These are phyloP conservation scores for Platycheirus albimanus DNA, from an alignment of 2,888 invertebrate species.

Conservation along the genomic window DNA sequence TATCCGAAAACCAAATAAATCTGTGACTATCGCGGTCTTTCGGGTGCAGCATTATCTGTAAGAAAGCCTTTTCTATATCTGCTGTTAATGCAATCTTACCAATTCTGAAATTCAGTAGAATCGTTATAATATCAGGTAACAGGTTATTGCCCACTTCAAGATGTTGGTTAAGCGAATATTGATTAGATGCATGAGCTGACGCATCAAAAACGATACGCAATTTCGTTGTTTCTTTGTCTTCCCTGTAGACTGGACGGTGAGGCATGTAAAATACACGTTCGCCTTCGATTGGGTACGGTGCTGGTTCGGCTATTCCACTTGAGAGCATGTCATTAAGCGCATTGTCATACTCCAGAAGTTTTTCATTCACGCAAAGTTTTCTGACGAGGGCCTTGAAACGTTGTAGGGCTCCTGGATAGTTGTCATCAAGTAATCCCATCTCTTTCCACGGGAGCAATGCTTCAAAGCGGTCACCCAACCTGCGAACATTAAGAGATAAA, in stretches of 20 bases:
- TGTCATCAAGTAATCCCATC: slow-evolving; percentile 1
- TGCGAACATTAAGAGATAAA: slow-evolving; percentile 10
- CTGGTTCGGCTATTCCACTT: slow-evolving; percentile 27
- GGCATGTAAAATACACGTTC: slow-evolving; percentile 21
- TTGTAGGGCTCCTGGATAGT: slow-evolving; percentile 16
- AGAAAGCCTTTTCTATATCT: slow-evolving; percentile 37
- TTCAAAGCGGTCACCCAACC: background rate
- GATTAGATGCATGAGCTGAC: slow-evolving; percentile 10
- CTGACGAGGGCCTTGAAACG: slow-evolving; percentile 13
- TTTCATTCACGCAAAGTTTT: slow-evolving; percentile 7
- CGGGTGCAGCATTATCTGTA: slow-evolving; percentile 9
- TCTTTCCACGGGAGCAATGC: slow-evolving; percentile 11
- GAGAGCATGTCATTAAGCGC: slow-evolving; percentile 20
- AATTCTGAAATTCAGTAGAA: slow-evolving; percentile 25
- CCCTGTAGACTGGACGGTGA: slow-evolving; percentile 24
- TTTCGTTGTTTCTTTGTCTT: slow-evolving; percentile 20
- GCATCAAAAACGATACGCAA: slow-evolving; percentile 1
- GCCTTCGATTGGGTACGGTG: background rate
- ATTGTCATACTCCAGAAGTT: slow-evolving; percentile 16
- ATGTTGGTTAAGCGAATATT: slow-evolving; percentile 29
- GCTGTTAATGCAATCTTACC: slow-evolving; percentile 23
- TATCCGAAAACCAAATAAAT: slow-evolving; percentile 44
- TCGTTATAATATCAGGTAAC: slow-evolving; percentile 28
- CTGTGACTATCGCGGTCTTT: slow-evolving; percentile 22
- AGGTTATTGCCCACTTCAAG: slow-evolving; percentile 27